Percentiles rank a stretch among this genome's conserved stretches.
Conservation (phyloP, 2,797 vertebrate genomes). For the Pangasius macronema region DNA sequence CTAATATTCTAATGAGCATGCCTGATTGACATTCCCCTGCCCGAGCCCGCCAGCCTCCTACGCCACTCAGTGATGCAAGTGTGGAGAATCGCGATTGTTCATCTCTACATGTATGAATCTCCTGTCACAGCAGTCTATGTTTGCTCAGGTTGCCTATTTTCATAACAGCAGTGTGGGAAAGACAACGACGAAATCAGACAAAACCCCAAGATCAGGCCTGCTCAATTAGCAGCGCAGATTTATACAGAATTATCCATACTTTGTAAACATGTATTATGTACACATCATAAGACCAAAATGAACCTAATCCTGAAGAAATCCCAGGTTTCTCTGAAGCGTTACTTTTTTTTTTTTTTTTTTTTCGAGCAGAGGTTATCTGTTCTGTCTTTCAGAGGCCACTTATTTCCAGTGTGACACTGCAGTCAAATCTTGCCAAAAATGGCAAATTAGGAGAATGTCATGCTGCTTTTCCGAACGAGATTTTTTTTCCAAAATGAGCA, state of each 20-base stretch:
- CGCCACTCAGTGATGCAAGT: slow-evolving; percentile 34
- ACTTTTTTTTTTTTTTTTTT: background rate
- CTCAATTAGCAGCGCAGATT: background rate
- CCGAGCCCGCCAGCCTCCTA: slow-evolving; percentile 27
- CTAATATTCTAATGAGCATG: slow-evolving; percentile 31
- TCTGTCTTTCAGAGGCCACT: background rate
- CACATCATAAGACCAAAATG: background rate
- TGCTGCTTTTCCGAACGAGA: background rate
- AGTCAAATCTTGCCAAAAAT: slow-evolving; percentile 8
- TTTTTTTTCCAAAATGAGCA: background rate
- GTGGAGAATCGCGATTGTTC: slow-evolving; percentile 23
- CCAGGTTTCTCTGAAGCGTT: background rate
- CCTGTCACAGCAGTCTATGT: slow-evolving; percentile 28
- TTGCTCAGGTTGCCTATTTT: slow-evolving; percentile 14
- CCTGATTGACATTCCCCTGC: slow-evolving; percentile 20
- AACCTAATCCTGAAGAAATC: no score
- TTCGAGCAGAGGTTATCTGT: background rate
- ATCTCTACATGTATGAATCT: slow-evolving; percentile 30
- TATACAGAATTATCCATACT: background rate
- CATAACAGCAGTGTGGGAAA: slow-evolving; percentile 1
- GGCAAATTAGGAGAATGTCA: slow-evolving; percentile 19
- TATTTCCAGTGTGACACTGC: slow-evolving; percentile 12
- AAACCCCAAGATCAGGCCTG: background rate
- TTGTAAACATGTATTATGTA: background rate
- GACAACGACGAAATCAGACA: background rate